Evolutionary conservation across 1,140 invertebrate genomes (phyloP), one percentile per base, ranked within the genome.

Genomic region (Helicoverpa armigera): DNA sequence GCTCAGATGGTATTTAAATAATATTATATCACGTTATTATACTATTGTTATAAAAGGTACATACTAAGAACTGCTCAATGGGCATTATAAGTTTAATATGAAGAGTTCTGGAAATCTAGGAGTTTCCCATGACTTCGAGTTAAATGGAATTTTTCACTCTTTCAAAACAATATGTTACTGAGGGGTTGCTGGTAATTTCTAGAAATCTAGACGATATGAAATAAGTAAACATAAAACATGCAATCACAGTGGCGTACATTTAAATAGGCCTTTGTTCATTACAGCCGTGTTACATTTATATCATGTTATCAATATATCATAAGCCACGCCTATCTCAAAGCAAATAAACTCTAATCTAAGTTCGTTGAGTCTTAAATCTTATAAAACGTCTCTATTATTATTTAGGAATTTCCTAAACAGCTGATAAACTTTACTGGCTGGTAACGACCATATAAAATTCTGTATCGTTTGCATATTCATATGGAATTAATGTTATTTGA

Each of bases 1-100:
- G 35, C 63, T 48, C 35, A 67, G 63, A 67, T 67, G 35, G 63
- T 43, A n/a, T 65, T 65, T 48, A 65, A 65, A 65, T 65, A 65
- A 61, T 60, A 60, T 43, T n/a, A 43, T n/a, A 43, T 65, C n/a
- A 16, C 43, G 63, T 16, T 43, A 43, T 43, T 43, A 43, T 43
- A 43, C 35, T 43, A 43, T 43, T 43, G 35, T 43, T 43, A 43
- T 9, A 43, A 43, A 43, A 43, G 35, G 35, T 43, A 43, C 35
- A 43, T 43, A 43, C 35, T 43, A 43, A 7, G 35, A 43, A 43
- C 35, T 43, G 9, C 35, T 43, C 35, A 43, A 43, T 43, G 5
- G 35, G 35, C 35, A 43, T 43, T 43, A 9, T 43, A 43, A 9
- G 35, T 43, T 43, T 9, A 43, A 7, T 7, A 43, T 43, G 4